Evolutionary conservation across 92 coral and sea anemone genomes (phyloP).

Genomic region (Parazoanthus darwini): DNA sequence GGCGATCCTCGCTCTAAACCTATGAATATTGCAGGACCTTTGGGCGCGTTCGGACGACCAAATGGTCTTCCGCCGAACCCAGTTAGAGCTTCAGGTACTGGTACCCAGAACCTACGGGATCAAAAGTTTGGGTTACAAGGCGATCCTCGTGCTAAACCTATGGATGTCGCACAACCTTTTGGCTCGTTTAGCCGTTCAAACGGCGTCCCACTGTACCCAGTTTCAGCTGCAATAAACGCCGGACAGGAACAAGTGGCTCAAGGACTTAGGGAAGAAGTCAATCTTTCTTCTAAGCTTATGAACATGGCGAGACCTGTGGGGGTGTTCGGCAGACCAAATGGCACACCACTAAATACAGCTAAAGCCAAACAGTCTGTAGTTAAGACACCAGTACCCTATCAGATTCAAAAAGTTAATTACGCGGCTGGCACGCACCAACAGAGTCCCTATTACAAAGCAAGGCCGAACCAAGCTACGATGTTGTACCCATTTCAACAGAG

Average conservation of each 20-base stretch:
- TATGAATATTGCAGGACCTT: neutral
- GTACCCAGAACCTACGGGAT: neutral
- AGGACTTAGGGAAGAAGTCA: neutral
- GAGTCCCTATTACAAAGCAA: neutral
- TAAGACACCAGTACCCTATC: neutral
- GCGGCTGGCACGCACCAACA: neutral
- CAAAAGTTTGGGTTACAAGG: neutral
- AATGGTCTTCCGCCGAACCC: neutral
- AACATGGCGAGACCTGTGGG: neutral
- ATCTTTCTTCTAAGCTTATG: neutral
- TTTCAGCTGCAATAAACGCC: neutral
- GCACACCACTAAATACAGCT: neutral
- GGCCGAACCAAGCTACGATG: neutral
- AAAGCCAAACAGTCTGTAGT: neutral
- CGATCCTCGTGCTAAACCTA: neutral
- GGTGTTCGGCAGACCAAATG: neutral
- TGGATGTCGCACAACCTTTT: neutral
- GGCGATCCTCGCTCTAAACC: neutral
- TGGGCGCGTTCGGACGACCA: neutral
- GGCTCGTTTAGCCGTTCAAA: neutral
- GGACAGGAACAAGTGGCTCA: neutral
- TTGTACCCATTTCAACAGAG: conserved; percentile 1
- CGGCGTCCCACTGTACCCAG: neutral
- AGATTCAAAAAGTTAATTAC: neutral
- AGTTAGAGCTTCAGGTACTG: neutral